Percentiles rank a stretch among this genome's conserved stretches.
phyloP scores from a whole-genome alignment of 2,797 vertebrate species.

The Echiichthys vipera region DNA sequence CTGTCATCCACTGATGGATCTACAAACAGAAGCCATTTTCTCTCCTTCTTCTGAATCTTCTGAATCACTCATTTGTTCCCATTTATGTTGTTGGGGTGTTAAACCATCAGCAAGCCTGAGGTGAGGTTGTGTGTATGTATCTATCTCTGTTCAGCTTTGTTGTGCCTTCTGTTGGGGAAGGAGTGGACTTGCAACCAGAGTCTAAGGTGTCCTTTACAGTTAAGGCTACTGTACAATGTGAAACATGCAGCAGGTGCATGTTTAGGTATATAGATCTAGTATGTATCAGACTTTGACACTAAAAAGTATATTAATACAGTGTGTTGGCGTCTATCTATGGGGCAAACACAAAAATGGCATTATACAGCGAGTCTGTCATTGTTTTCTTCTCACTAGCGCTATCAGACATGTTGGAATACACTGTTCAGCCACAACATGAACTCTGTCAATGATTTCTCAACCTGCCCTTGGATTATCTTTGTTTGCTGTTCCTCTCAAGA shows the following conservation, averaged over 20 bases:
- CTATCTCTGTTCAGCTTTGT: constrained; percentile 2
- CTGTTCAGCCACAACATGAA: constrained; percentile 61
- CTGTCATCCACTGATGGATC: constrained; percentile 33
- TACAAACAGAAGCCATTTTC: constrained; percentile 40
- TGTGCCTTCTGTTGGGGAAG: constrained; percentile 1
- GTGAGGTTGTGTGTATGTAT: constrained; percentile 18
- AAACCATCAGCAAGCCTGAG: neutral
- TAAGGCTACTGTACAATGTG: neutral
- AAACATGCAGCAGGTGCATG: constrained; percentile 8
- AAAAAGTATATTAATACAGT: neutral
- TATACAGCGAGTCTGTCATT: constrained; percentile 11
- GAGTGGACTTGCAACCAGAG: constrained; percentile 6
- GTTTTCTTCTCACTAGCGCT: constrained; percentile 30
- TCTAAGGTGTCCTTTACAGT: neutral
- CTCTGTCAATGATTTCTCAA: constrained; percentile 77
- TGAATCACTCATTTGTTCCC: constrained; percentile 30
- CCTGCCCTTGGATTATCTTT: constrained; percentile 67
- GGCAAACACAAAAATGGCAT: neutral
- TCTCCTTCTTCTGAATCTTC: constrained; percentile 14
- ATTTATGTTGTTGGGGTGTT: constrained; percentile 1
- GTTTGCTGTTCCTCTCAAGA: constrained; percentile 52
- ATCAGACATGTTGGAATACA: constrained; percentile 40
- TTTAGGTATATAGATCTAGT: too few relatives aligned
- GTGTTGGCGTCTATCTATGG: neutral
- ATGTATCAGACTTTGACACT: constrained; percentile 14